phyloP scores from a whole-genome alignment of 2,888 invertebrate genomes.

The Protodeltote pygarga region DNA sequence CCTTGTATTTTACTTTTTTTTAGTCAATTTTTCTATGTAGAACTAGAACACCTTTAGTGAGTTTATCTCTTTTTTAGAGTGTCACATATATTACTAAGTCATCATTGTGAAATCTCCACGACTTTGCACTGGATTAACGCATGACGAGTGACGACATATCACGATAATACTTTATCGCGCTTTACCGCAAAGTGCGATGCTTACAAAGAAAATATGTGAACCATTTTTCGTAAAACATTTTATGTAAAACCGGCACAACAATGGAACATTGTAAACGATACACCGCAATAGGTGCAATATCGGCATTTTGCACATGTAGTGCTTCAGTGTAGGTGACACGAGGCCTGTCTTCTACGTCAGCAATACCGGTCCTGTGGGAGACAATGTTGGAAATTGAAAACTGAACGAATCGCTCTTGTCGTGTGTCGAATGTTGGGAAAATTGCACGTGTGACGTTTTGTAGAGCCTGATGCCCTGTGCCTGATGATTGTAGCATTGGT shows the following conservation, averaged over 20 bases:
- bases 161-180: too few species aligned
- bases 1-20: too few species aligned
- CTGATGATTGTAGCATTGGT: slow-evolving; percentile 14
- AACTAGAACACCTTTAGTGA: too few species aligned
- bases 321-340: slow-evolving; percentile 10
- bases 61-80: too few species aligned
- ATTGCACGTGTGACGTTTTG: slow-evolving; percentile 36
- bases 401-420: slow-evolving; percentile 55
- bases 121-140: too few species aligned
- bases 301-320: not conserved
- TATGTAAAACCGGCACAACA: slow-evolving; percentile 9
- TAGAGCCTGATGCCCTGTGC: slow-evolving; percentile 10
- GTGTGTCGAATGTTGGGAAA: slow-evolving; percentile 30
- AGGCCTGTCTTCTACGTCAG: slow-evolving; percentile 49
- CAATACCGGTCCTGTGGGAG: slow-evolving; percentile 50
- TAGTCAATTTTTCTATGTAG: too few species aligned
- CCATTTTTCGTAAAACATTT: too few species aligned
- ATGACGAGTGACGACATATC: too few species aligned
- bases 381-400: slow-evolving; percentile 63
- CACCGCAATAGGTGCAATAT: slow-evolving; percentile 17
- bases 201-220: too few species aligned
- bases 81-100: too few species aligned
- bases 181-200: too few species aligned
- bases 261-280: slow-evolving; percentile 7
- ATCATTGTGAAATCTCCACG: too few species aligned